phyloP scores from a whole-genome alignment of 2,797 vertebrate species.

The Alectoris magna region DNA sequence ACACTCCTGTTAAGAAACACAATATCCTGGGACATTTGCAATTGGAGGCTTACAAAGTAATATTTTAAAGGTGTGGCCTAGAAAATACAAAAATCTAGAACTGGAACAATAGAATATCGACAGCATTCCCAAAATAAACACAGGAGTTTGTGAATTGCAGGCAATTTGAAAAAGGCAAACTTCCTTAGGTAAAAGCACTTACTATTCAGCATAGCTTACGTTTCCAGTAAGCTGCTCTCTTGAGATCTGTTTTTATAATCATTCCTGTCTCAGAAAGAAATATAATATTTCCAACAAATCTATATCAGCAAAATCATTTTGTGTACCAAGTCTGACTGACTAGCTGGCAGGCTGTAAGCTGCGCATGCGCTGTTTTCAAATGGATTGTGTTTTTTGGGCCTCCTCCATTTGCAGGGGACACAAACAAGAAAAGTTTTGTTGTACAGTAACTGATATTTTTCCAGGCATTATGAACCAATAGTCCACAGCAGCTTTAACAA shows the following conservation, averaged over 20 bases:
- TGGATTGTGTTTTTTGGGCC: neutral
- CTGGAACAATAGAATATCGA: neutral
- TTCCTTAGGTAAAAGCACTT: conserved; percentile 53
- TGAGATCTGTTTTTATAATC: conserved; percentile 51
- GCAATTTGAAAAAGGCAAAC: conserved; percentile 16
- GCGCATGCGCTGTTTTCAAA: neutral
- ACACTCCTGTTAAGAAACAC: neutral
- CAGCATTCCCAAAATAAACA: conserved; percentile 35
- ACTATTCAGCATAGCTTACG: neutral
- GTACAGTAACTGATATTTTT: conserved; percentile 29
- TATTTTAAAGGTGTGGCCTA: neutral
- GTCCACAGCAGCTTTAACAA: conserved; percentile 49
- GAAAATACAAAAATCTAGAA: conserved; percentile 14
- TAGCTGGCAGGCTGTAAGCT: neutral
- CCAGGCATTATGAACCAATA: conserved; percentile 44
- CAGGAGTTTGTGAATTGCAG: conserved; percentile 12
- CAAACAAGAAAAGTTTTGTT: conserved; percentile 12
- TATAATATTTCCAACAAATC: conserved; percentile 14
- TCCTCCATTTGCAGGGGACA: conserved; percentile 18
- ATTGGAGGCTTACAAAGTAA: neutral
- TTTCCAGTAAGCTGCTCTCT: conserved; percentile 49
- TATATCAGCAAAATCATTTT: conserved; percentile 17
- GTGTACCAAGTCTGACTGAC: neutral
- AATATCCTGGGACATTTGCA: neutral
- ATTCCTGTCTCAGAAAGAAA: conserved; percentile 28